Conservation (phyloP, 2,797 vertebrate genomes). For the Poecile montanus region DNA sequence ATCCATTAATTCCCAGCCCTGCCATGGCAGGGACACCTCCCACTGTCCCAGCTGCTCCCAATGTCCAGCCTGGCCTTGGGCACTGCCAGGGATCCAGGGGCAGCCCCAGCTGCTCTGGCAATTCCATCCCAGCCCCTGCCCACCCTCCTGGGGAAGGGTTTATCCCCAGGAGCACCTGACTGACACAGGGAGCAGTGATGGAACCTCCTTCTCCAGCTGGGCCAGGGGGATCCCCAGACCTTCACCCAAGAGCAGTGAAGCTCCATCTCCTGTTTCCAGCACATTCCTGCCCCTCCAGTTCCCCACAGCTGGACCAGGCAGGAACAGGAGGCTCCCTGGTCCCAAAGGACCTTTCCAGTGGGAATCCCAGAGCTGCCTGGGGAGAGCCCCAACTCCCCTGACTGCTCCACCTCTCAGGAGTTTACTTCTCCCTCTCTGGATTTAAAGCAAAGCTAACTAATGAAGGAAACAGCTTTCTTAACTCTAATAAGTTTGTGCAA, state of each 20-base stretch:
- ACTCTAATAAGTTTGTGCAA: neutral
- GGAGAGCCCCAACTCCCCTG: fast-evolving
- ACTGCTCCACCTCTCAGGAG: neutral
- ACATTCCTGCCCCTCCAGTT: neutral
- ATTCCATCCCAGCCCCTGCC: neutral
- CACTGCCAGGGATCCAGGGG: neutral
- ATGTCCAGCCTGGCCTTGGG: neutral
- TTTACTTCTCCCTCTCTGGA: neutral
- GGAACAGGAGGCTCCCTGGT: fast-evolving
- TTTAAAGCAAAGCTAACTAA: neutral
- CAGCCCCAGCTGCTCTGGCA: neutral
- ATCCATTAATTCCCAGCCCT: too few relatives aligned
- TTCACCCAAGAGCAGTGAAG: fast-evolving
- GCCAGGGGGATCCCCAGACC: neutral
- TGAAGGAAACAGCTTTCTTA: neutral
- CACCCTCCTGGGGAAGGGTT: neutral
- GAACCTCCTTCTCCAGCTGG: neutral
- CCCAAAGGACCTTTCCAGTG: fast-evolving
- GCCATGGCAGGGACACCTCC: neutral
- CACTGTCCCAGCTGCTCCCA: neutral
- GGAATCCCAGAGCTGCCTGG: neutral
- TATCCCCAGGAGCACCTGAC: neutral
- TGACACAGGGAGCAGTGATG: too few relatives aligned
- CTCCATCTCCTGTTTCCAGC: fast-evolving
- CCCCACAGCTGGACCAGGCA: fast-evolving